These are phyloP conservation scores for Setophaga coronata DNA, from an alignment of 2,113 vertebrate genomes.

Conservation along the genomic window DNA sequence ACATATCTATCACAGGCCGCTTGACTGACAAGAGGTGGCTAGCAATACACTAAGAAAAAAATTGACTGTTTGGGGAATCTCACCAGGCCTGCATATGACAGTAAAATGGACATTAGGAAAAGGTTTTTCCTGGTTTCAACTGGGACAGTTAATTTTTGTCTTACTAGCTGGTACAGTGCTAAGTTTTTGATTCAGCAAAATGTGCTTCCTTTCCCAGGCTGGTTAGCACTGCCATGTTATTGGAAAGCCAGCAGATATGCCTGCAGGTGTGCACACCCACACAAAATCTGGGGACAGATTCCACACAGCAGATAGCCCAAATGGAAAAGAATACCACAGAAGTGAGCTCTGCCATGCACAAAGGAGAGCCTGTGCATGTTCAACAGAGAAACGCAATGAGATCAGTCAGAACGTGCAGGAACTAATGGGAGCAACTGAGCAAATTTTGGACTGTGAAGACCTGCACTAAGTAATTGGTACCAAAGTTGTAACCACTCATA, in stretches of 20 bases:
- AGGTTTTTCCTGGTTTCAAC: neutral
- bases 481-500: neutral
- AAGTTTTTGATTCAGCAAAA: neutral
- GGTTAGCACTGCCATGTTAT: neutral
- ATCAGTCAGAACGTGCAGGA: neutral
- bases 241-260: neutral
- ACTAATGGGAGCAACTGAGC: neutral
- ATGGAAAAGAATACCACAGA: neutral
- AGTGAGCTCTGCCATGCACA: neutral
- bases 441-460: neutral
- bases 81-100: neutral
- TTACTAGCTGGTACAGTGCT: neutral
- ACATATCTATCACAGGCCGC: neutral
- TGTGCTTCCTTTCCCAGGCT: neutral
- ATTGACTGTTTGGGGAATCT: neutral
- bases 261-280: neutral
- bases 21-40: neutral
- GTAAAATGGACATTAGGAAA: neutral
- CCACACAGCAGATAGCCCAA: too few species aligned
- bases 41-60: neutral
- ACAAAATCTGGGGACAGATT: rapidly evolving
- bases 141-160: neutral
- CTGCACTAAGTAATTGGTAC: neutral
- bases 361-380: neutral
- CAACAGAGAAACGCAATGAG: neutral